These are phyloP conservation scores for Nymphicus hollandicus DNA, from an alignment of 2,113 vertebrate species.

Conservation along the genomic window DNA sequence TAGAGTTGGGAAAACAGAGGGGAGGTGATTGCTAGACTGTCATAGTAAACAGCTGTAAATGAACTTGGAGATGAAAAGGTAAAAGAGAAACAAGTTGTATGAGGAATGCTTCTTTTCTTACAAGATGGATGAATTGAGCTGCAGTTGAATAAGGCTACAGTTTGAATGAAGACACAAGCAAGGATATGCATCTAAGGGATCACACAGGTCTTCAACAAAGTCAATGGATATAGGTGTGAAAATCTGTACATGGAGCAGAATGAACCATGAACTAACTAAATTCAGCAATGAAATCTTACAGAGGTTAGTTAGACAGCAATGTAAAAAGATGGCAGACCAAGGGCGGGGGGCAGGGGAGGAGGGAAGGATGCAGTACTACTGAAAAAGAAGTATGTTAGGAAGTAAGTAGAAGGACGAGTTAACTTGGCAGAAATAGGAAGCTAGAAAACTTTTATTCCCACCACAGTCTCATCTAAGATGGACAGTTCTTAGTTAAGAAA, in stretches of 20 bases:
- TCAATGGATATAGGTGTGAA: neutral
- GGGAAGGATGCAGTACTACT: neutral
- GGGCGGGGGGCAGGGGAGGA: neutral
- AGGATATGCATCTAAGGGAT: neutral
- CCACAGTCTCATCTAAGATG: neutral
- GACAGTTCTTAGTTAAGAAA: neutral
- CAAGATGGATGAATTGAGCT: neutral
- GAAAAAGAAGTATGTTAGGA: neutral
- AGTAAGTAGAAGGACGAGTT: neutral
- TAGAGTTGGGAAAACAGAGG: neutral
- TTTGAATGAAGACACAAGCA: conserved; percentile 11
- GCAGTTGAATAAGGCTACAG: neutral
- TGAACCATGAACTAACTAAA: conserved; percentile 6
- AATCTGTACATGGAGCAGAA: neutral
- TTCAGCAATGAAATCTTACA: conserved; percentile 4
- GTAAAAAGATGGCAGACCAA: neutral
- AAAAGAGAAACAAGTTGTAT: neutral
- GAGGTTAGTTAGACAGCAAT: conserved; percentile 13
- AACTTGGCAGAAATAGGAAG: neutral
- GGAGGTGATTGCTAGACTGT: neutral
- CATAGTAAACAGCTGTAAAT: conserved; percentile 11
- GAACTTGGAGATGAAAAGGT: conserved; percentile 9
- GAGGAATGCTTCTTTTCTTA: conserved; percentile 6
- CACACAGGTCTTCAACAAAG: conserved; percentile 30
- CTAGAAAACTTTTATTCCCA: neutral